Conservation (phyloP, 2,888 invertebrate species). For the Mimas tiliae region DNA sequence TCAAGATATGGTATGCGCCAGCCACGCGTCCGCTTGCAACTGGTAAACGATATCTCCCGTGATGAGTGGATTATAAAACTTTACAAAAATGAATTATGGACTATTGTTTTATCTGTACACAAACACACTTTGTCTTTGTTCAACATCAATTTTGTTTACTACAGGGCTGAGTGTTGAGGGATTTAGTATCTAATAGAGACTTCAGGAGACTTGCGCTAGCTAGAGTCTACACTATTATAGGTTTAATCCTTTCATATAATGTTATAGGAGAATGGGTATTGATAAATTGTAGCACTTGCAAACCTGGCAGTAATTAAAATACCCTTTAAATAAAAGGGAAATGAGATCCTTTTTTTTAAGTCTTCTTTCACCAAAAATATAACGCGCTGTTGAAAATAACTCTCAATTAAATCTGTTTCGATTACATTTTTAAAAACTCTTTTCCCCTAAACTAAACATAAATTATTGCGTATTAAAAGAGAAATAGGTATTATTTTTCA, state of each 20-base stretch:
- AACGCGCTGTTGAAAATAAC: not conserved
- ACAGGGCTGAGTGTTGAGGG: not conserved
- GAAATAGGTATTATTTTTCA: conserved; percentile 72
- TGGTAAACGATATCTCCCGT: conserved; percentile 47
- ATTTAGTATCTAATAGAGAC: not conserved
- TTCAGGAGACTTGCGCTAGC: too few species aligned
- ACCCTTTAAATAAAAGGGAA: too few species aligned
- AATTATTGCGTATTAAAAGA: conserved; percentile 54
- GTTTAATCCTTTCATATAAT: too few species aligned
- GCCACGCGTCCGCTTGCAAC: conserved; percentile 45
- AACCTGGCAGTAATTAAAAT: too few species aligned
- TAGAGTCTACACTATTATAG: too few species aligned
- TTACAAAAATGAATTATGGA: conserved; percentile 37
- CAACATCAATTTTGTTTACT: not conserved
- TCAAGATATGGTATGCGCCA: conserved; percentile 61
- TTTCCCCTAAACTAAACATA: conserved; percentile 55
- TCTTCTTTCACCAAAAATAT: not conserved
- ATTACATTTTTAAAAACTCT: conserved; percentile 48
- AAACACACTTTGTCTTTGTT: conserved; percentile 15
- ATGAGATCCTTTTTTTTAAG: too few species aligned
- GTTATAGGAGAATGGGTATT: too few species aligned
- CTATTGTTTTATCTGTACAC: conserved; percentile 40
- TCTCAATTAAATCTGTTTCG: not conserved
- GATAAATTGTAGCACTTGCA: too few species aligned
- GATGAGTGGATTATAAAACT: conserved; percentile 40